Conservation (phyloP, 2,113 vertebrate genomes). For the Phaetusa simplex region DNA sequence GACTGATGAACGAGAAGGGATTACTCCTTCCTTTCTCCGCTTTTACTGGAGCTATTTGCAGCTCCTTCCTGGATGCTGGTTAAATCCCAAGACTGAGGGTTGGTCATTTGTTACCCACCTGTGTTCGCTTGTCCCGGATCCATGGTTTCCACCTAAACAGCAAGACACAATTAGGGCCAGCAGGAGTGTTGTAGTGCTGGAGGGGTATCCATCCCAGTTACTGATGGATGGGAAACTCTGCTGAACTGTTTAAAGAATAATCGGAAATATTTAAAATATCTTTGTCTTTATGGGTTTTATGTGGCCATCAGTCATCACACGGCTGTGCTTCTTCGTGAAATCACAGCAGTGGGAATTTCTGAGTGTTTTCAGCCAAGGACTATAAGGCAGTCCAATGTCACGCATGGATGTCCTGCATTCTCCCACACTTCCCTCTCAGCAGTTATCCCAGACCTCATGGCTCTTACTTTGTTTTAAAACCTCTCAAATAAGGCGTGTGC, state of each 20-base stretch:
- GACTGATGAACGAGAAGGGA: neutral
- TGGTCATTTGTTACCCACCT: neutral
- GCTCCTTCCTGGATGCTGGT: neutral
- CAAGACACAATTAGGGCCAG: neutral
- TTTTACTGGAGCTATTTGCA: neutral
- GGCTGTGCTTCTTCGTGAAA: neutral
- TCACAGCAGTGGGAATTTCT: neutral
- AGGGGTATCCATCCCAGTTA: neutral
- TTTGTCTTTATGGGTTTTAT: neutral
- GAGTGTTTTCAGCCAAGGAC: neutral
- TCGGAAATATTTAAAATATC: neutral
- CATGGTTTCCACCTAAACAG: neutral
- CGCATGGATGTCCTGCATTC: neutral
- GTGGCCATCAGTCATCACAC: neutral
- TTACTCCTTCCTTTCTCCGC: neutral
- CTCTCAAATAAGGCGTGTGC: neutral
- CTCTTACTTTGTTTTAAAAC: neutral
- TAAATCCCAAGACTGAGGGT: neutral
- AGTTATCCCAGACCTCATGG: neutral
- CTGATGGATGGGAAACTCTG: neutral
- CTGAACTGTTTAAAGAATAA: neutral
- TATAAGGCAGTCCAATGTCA: neutral
- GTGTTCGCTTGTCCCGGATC: neutral
- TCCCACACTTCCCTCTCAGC: neutral
- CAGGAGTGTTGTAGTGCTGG: neutral